These are phyloP conservation scores for silkworm (Bombyx mori) DNA, from an alignment of 1,140 invertebrate genomes.

Conservation along the genomic window DNA sequence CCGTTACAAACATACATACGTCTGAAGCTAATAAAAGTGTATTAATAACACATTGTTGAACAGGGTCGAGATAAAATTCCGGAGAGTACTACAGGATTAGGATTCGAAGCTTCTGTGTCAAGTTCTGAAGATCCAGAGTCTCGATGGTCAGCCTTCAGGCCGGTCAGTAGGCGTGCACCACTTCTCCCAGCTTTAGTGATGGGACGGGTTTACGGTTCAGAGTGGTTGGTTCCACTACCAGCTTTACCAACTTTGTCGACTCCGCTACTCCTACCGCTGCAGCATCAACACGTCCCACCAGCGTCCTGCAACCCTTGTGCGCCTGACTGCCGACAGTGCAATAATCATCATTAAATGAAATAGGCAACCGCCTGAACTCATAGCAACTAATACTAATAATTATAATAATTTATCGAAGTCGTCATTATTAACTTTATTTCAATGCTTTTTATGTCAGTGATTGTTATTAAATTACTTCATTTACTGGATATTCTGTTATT, in stretches of 20 bases:
- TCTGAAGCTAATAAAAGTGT: no score
- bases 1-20: no score
- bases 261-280: slow-evolving; percentile 44
- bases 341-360: slow-evolving; percentile 26
- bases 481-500: no score
- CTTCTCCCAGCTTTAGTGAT: slow-evolving; percentile 53
- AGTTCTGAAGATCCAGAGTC: slow-evolving; percentile 46
- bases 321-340: slow-evolving; percentile 57
- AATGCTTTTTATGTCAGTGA: no score
- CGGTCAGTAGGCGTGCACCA: slow-evolving; percentile 48
- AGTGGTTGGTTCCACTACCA: slow-evolving; percentile 57
- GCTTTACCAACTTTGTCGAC: slow-evolving; percentile 44
- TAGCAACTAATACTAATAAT: slow-evolving; percentile 9
- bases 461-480: no score
- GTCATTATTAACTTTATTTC: no score
- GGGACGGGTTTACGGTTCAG: slow-evolving; percentile 58
- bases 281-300: slow-evolving; percentile 41
- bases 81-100: slow-evolving; percentile 15
- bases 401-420: no score
- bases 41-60: no score
- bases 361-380: slow-evolving; percentile 3
- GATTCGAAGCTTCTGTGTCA: slow-evolving; percentile 40
- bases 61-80: slow-evolving; percentile 27
- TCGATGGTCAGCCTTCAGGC: slow-evolving; percentile 59
- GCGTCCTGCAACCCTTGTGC: slow-evolving; percentile 37